Evolutionary conservation across 2,888 invertebrate genomes (phyloP), one percentile per base, ranked within the genome.

Genomic region (Orthosia gracilis): DNA sequence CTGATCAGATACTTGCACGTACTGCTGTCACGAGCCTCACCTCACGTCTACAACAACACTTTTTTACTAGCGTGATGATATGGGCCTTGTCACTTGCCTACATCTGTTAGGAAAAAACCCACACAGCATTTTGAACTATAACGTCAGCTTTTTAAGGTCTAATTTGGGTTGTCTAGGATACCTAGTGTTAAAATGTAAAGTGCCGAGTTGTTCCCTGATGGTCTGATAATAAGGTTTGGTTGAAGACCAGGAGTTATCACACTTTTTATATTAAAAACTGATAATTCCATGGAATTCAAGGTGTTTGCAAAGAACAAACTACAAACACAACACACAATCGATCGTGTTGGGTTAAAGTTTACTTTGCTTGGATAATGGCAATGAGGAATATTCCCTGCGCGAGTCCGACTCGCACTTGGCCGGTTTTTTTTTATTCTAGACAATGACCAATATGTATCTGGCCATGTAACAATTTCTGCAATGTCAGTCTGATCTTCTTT

Each of bases 31-130:
- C 82, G 82, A 76, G 71, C 67, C 55, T 67, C 76, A 72, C 82
- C 82, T 82, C 82, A 82, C 82, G 82, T 78, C 74, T 78, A 26
- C 26, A 40, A 65, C 78, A 71, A 70, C 75, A 78, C 75, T 82
- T 78, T 82, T 82, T 82, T 78, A 26, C 68, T 55, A 57, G 71
- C 75, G 58, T 71, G 52, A 75, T 78, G 71, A 75, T 71, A 68
- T 55, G 54, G 59, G 17, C 40, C 74, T 78, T 81, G 64, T 65
- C 69, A 58, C 68, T 70, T 49, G 62, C 49, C 18, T 65, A 59
- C 63, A 79, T 70, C 64, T 62, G 12, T 12, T 31, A n/a, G 2
- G 5, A 18, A 23, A n/a, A 11, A 17, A 45, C 4, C 9, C 11
- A n/a, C 21, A 57, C 21, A n/a, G 45, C 17, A 54, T 45, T 69